Base-by-base conservation (phyloP, 2,797 vertebrate genomes). In the Okamejei kenojei region DNA sequence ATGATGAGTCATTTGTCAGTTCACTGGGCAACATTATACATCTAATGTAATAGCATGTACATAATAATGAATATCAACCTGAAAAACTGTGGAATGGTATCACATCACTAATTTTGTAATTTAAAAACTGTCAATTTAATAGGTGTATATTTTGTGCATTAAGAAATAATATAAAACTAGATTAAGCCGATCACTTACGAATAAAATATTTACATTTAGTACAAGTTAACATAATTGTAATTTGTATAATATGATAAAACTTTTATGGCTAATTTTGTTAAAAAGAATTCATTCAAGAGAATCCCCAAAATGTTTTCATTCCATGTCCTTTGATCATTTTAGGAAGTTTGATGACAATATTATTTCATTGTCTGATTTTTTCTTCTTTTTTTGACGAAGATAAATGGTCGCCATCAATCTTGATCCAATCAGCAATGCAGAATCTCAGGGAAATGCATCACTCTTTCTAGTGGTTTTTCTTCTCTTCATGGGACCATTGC, bases 391-490 rank as follows among this genome's bases (percentile, higher is more conserved):
- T 96, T 96, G 97, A 98, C 97, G 97, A 96, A 97, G 97, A 98
- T 96, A 97, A 98, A 98, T 96, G 96, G 97, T 96, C 96, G 96
- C 95, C 97, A 97, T 98, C 97, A 96, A 98, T 98, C 97, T 98
- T 97, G 96, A 97, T 97, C 97, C 96, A 97, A 97, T 97, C 96
- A 95, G 94, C 96, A 95, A 95, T 95, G 97, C 95, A 94, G 93
- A 95, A 94, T 96, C 96, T 95, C 96, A 95, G 94, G 95, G 94
- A 95, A 95, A 96, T 95, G 96, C 96, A 96, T 96, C 95, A 95
- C 95, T 95, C 95, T 97, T 96, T 74, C 17, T 96, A 96, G 95
- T 96, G 96, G 95, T 96, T 96, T 96, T 96, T 96, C 95, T 95
- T 95, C 94, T 96, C 95, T 96, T 97, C 96, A 95, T 96, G 95